Evolutionary conservation across 2,888 invertebrate genomes (phyloP), one percentile per base, ranked within the genome.

Genomic region (Lapara coniferarum): DNA sequence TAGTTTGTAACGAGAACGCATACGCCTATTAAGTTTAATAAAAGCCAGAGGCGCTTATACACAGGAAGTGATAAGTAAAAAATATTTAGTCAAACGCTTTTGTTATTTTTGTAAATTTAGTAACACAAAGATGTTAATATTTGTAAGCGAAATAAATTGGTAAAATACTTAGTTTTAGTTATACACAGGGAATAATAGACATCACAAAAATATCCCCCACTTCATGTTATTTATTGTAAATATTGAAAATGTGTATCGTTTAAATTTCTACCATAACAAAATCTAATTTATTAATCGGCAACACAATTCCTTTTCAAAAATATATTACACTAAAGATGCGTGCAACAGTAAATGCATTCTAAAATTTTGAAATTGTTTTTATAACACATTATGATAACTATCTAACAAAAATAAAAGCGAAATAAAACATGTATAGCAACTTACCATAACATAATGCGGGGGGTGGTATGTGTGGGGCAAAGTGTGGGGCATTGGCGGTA

Each of bases 381-480:
- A 25, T 58, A 37, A 53, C 58, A 13, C n/a, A 68, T 12, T 19
- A 37, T 16, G n/a, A 46, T 52, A 16, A 10, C 14, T 46, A 55
- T 53, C 25, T 55, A 66, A 25, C 49, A 37, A 69, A 56, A 76
- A 76, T 67, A 69, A 71, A 66, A 69, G 68, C 57, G 70, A 75
- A 69, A 71, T 44, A 74, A 71, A 71, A 73, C 66, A 10, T 46
- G 19, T 71, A 74, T 74, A 75, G 71, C 70, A 77, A 94, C 94
- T 94, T 92, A 94, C 94, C 94, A 94, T 86, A 83, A 92, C 89
- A 91, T 86, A 94, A 93, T 94, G 94, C 88, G 94, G 93, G 89
- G 93, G 89, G 81, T 94, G 94, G 87, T 91, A 93, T 92, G 93
- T 88, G 88, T 94, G 93, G 85, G 93, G 91, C 91, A 92, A 87